Conservation (phyloP, 2,797 vertebrate species). For the Yasuhikotakia modesta region DNA sequence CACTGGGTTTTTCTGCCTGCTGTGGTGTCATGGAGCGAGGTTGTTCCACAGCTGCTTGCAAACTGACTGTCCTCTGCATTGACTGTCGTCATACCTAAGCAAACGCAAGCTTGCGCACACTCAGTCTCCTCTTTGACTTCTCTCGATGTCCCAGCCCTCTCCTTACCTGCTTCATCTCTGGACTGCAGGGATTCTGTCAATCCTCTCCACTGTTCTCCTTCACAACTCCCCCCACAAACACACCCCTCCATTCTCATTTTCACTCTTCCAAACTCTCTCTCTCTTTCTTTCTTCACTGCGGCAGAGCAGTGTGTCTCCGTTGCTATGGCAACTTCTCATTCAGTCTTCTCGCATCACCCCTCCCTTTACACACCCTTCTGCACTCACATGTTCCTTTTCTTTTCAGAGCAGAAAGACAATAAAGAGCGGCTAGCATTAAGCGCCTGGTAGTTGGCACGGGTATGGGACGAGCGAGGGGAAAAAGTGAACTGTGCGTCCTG, state of each 20-base stretch:
- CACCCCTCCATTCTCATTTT: conserved; percentile 34
- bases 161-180: conserved; percentile 17
- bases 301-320: conserved; percentile 83
- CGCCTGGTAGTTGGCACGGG: conserved; percentile 49
- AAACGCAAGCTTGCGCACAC: conserved; percentile 15
- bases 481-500: conserved; percentile 41
- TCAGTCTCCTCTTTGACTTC: conserved; percentile 48
- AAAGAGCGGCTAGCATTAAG: conserved; percentile 67
- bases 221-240: background rate
- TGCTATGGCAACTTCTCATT: conserved; percentile 85
- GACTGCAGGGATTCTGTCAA: conserved; percentile 57
- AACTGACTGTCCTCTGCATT: conserved; percentile 32
- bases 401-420: conserved; percentile 63
- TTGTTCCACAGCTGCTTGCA: conserved; percentile 32
- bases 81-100: conserved; percentile 21
- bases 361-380: conserved; percentile 48
- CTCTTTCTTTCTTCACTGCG: conserved; percentile 73
- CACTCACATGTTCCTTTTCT: conserved; percentile 53
- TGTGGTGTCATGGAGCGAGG: background rate
- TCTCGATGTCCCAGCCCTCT: conserved; percentile 46
- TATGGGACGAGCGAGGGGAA: conserved; percentile 54
- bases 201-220: conserved; percentile 33
- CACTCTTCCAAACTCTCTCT: conserved; percentile 31
- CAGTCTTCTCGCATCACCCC: conserved; percentile 61
- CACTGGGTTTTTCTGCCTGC: background rate